phyloP scores from a whole-genome alignment of 2,888 invertebrate genomes.

The Lydus trimaculatus region DNA sequence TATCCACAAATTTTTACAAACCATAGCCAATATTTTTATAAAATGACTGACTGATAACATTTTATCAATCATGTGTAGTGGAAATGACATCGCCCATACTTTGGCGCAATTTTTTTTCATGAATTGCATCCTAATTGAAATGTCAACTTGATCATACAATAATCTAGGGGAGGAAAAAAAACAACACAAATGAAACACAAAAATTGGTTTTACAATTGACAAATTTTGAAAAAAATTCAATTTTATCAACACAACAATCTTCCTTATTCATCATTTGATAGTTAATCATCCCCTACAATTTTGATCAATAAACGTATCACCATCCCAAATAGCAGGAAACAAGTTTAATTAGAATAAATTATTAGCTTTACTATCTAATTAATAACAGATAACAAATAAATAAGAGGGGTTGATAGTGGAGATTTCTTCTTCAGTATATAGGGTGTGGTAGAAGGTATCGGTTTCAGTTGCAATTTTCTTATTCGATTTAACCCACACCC shows the following conservation, averaged over 20 bases:
- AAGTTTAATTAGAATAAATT: constrained; percentile 48
- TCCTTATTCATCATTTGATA: neutral
- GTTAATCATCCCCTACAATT: neutral
- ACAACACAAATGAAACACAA: neutral
- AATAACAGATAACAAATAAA: constrained; percentile 38
- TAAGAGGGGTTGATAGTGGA: constrained; percentile 18
- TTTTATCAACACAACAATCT: neutral
- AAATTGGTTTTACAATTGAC: neutral
- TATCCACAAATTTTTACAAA: neutral
- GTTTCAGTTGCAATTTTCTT: constrained; percentile 25
- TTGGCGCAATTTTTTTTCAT: no score
- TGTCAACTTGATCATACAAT: neutral
- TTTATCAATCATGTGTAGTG: neutral
- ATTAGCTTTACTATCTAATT: constrained; percentile 43
- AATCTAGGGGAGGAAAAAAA: neutral
- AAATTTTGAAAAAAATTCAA: neutral
- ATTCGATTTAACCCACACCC: constrained; percentile 25
- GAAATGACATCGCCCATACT: neutral
- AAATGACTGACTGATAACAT: neutral
- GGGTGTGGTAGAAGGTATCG: neutral
- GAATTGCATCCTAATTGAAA: neutral
- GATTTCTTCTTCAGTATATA: neutral
- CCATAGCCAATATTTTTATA: no score
- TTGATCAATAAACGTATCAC: neutral
- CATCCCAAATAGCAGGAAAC: constrained; percentile 31